A percentile compares a stretch with the other conserved stretches of the same genome.
phyloP scores from a whole-genome alignment of 35 echinoderm and acorn worm genomes.

The Strongylocentrotus purpuratus region DNA sequence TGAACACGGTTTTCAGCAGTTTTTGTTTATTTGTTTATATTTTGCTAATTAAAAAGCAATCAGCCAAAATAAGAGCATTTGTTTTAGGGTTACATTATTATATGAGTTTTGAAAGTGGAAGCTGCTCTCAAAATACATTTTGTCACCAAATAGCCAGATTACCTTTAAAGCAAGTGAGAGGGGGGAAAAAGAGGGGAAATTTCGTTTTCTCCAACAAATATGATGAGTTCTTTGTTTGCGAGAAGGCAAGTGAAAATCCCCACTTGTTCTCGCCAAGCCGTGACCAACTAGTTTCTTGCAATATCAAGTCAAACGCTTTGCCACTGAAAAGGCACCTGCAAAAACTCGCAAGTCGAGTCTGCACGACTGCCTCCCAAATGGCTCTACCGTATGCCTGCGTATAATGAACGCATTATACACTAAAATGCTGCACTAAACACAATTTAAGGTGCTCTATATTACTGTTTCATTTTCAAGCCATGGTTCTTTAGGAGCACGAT shows the following conservation, averaged over 20 bases:
- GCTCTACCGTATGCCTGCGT: background rate
- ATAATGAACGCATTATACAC: conserved; percentile 39
- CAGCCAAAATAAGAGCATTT: too few relatives aligned
- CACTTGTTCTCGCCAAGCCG: conserved; percentile 14
- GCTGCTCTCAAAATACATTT: too few relatives aligned
- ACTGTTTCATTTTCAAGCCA: background rate
- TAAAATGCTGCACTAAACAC: conserved; percentile 25
- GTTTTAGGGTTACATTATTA: too few relatives aligned
- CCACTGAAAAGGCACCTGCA: conserved; percentile 1
- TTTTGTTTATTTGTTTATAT: too few relatives aligned
- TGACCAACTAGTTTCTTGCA: conserved; percentile 16
- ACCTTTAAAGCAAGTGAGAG: background rate
- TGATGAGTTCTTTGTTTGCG: conserved; percentile 27
- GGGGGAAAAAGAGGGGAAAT: background rate
- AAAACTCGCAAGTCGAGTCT: conserved; percentile 10
- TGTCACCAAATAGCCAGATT: too few relatives aligned
- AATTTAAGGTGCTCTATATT: conserved; percentile 10
- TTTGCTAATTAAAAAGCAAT: too few relatives aligned
- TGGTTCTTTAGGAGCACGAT: background rate
- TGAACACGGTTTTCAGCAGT: too few relatives aligned
- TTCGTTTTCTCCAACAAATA: background rate
- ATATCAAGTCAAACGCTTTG: conserved; percentile 16
- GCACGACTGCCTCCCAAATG: background rate
- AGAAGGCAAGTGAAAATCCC: background rate
- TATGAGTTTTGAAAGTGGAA: too few relatives aligned